A percentile compares a stretch with the other conserved stretches of the same genome.
phyloP scores from a whole-genome alignment of 2,888 invertebrate genomes.

The Ecliptopera silaceata region DNA sequence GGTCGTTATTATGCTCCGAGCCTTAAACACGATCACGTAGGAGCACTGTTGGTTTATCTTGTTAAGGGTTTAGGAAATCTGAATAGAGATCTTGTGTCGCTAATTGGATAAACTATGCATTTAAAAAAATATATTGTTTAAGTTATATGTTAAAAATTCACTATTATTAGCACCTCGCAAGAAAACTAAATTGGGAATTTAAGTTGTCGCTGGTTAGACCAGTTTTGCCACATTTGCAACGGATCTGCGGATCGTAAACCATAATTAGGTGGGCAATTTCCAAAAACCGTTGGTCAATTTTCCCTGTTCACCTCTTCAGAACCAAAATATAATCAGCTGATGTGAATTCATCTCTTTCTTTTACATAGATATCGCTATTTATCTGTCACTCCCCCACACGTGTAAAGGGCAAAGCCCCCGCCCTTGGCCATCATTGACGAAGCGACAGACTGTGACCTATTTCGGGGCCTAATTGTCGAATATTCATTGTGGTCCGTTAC shows the following conservation, averaged over 20 bases:
- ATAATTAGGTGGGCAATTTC: conserved; percentile 10
- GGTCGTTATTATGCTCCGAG: conserved; percentile 11
- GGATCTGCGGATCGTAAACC: conserved; percentile 8
- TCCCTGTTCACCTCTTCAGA: conserved; percentile 2
- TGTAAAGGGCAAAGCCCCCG: conserved; percentile 54
- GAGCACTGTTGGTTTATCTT: conserved; percentile 9
- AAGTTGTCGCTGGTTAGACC: not conserved
- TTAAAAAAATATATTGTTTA: not conserved
- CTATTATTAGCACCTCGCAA: not conserved
- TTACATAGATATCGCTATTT: conserved; percentile 26
- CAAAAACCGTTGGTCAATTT: conserved; percentile 15
- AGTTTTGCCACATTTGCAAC: conserved; percentile 6
- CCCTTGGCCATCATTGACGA: conserved; percentile 57
- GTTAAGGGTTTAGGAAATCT: not conserved
- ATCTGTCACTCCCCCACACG: conserved; percentile 36
- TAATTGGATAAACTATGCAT: conserved; percentile 2
- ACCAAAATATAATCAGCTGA: conserved; percentile 39
- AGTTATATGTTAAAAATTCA: not conserved
- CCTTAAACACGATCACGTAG: conserved; percentile 17
- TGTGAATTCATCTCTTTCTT: conserved; percentile 36
- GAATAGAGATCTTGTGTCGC: not conserved
- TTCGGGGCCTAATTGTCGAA: conserved; percentile 45
- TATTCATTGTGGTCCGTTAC: conserved; percentile 26
- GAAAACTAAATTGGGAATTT: not conserved
- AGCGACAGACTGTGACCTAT: conserved; percentile 59